Evolutionary conservation across 2,888 invertebrate genomes (phyloP).

Genomic region (Mythimna impura): DNA sequence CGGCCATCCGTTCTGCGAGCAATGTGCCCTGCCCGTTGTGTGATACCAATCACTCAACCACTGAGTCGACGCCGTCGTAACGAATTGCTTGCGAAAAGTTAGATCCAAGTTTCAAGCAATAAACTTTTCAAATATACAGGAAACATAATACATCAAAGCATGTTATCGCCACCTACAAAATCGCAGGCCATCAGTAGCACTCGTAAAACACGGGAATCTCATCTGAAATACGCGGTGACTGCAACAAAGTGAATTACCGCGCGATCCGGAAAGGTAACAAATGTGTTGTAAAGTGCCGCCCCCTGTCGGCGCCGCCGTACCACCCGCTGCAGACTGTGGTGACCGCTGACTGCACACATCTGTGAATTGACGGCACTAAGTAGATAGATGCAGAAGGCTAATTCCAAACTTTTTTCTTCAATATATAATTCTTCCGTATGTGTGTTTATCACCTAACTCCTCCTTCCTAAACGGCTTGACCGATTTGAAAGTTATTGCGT

Average conservation of each 20-base stretch:
- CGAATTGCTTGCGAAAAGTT: not conserved
- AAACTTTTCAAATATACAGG: not conserved
- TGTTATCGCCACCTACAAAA: conserved; percentile 21
- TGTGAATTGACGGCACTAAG: not conserved
- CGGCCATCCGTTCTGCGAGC: too few species aligned
- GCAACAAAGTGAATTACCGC: conserved; percentile 46
- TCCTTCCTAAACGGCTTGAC: too few species aligned
- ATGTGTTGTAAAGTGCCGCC: conserved; percentile 45
- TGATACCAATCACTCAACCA: too few species aligned
- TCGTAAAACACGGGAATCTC: conserved; percentile 37
- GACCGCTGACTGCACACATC: conserved; percentile 31
- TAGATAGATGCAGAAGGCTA: not conserved
- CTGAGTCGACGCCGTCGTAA: too few species aligned
- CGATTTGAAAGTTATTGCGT: too few species aligned
- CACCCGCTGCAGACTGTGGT: conserved; percentile 29
- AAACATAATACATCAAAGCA: not conserved
- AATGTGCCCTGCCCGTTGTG: too few species aligned
- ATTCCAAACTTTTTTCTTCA: too few species aligned
- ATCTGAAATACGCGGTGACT: conserved; percentile 29
- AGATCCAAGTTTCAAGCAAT: conserved; percentile 4
- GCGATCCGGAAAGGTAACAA: conserved; percentile 51
- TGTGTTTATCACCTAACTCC: too few species aligned
- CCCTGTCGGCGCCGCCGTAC: conserved; percentile 12
- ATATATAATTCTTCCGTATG: too few species aligned
- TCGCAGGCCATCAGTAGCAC: conserved; percentile 17